Percentiles rank a stretch among this genome's conserved stretches.
Conservation (phyloP, 2,797 vertebrate genomes). For the Falco cherrug region DNA sequence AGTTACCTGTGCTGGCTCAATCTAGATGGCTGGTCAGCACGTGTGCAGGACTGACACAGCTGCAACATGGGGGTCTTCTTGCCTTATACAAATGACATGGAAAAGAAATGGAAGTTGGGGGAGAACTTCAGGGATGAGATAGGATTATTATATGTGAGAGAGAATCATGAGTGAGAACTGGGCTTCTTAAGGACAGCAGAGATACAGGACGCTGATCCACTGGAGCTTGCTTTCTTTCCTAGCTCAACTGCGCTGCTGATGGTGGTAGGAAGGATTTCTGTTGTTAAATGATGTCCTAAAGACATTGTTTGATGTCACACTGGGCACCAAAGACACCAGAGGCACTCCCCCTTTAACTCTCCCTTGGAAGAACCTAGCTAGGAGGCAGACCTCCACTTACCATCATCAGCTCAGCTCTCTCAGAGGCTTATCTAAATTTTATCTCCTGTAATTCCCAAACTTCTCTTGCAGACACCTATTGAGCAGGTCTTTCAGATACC, state of each 20-base stretch:
- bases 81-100: neutral
- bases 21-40: neutral
- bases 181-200: neutral
- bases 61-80: neutral
- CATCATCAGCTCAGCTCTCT: neutral
- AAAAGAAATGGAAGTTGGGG: neutral
- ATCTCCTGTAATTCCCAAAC: neutral
- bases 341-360: neutral
- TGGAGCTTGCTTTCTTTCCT: neutral
- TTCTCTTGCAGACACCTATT: neutral
- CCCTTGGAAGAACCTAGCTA: neutral
- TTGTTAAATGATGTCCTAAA: neutral
- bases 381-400: neutral
- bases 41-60: neutral
- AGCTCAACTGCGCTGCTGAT: neutral
- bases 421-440: neutral
- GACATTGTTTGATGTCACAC: neutral
- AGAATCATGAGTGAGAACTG: accelerated
- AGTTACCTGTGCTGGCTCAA: neutral
- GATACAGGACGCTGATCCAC: neutral
- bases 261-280: neutral
- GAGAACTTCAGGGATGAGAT: neutral
- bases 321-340: neutral
- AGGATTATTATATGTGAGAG: neutral
- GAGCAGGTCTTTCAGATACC: neutral